phyloP scores from a whole-genome alignment of 2,888 invertebrate genomes.

The Archips xylosteana region DNA sequence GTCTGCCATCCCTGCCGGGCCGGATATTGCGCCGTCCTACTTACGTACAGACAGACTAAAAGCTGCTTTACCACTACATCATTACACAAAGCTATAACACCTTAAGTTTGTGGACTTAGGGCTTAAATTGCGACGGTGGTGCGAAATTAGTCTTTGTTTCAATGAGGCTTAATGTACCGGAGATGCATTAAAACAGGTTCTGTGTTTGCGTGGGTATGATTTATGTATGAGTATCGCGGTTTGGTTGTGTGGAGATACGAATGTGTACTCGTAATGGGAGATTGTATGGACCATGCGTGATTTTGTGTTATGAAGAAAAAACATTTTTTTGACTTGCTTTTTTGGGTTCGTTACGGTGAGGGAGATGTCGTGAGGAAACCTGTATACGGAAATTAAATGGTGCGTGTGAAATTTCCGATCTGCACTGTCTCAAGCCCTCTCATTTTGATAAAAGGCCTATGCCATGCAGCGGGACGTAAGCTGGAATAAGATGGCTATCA shows the following conservation, averaged over 20 bases:
- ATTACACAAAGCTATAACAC: not conserved
- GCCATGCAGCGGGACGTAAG: no score
- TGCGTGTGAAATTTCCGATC: no score
- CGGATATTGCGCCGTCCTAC: slow-evolving; percentile 35
- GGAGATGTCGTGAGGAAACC: no score
- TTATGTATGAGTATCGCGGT: not conserved
- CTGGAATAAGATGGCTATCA: no score
- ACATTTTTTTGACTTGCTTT: no score
- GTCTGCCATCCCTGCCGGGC: slow-evolving; percentile 5
- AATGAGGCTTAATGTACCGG: slow-evolving; percentile 29
- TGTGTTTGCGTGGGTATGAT: not conserved
- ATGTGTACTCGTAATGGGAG: not conserved
- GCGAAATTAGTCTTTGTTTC: slow-evolving; percentile 33
- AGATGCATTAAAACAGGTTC: slow-evolving; percentile 27
- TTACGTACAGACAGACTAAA: slow-evolving; percentile 16
- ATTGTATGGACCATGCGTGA: no score
- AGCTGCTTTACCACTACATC: not conserved
- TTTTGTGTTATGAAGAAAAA: no score
- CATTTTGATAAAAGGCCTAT: no score
- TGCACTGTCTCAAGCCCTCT: no score
- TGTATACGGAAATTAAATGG: no score
- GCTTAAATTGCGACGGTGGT: not conserved
- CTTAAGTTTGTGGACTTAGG: not conserved
- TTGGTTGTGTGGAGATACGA: not conserved
- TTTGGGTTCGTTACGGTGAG: no score